A percentile compares a stretch with the other conserved stretches of the same genome.
Evolutionary conservation across 2,113 vertebrate genomes (phyloP).

Genomic region (Pungitius pungitius): DNA sequence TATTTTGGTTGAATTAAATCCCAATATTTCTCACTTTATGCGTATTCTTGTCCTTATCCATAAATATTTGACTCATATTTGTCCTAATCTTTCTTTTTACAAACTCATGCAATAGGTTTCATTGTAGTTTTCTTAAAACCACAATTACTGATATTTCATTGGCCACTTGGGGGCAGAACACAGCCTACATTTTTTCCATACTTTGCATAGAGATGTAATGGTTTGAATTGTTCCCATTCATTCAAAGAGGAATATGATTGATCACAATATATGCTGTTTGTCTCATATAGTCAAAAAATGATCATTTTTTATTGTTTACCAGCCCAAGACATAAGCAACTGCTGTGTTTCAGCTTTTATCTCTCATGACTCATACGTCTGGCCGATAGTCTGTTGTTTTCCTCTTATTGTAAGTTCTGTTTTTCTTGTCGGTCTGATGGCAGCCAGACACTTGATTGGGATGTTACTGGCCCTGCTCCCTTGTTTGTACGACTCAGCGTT

Average conservation of each 20-base stretch:
- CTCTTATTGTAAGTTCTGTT: conserved; percentile 60
- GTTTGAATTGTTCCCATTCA: neutral
- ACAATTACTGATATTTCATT: neutral
- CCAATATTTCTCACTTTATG: too few relatives aligned
- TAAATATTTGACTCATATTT: too few relatives aligned
- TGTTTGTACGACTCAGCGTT: conserved; percentile 17
- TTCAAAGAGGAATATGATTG: conserved; percentile 21
- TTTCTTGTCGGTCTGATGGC: conserved; percentile 45
- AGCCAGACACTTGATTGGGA: conserved; percentile 48
- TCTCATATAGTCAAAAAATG: conserved; percentile 6
- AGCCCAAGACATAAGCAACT: conserved; percentile 28
- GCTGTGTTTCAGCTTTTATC: conserved; percentile 34
- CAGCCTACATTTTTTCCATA: too few relatives aligned
- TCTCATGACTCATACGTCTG: conserved; percentile 40
- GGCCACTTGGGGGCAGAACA: neutral
- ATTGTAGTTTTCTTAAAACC: neutral
- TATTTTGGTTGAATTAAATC: too few relatives aligned
- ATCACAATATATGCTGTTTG: conserved; percentile 21
- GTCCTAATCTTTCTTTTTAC: neutral
- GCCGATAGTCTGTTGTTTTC: conserved; percentile 39
- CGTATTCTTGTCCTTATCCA: too few relatives aligned
- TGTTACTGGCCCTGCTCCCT: conserved; percentile 39
- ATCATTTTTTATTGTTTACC: conserved; percentile 10
- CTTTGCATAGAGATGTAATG: neutral
- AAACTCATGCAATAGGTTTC: neutral